phyloP scores from a whole-genome alignment of 2,888 invertebrate species.

The Antitype chi region DNA sequence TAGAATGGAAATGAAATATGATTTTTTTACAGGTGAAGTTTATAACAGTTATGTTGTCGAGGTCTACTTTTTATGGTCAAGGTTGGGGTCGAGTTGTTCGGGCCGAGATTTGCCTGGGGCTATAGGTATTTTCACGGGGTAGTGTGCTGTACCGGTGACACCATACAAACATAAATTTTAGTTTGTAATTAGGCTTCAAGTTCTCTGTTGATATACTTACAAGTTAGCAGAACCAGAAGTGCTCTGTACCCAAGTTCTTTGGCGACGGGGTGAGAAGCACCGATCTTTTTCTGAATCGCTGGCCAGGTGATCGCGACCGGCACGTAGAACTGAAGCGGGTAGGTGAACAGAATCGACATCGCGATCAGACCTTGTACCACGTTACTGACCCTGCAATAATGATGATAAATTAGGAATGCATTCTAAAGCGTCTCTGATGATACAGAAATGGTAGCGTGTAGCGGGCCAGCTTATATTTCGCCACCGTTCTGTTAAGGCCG shows the following conservation, averaged over 20 bases:
- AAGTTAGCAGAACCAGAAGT: constrained; percentile 94
- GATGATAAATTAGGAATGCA: background rate
- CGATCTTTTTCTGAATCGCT: constrained; percentile 88
- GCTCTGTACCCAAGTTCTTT: constrained; percentile 94
- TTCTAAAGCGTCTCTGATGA: background rate
- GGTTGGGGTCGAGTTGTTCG: too few species aligned
- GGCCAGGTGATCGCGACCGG: constrained; percentile 98
- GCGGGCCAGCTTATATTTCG: background rate
- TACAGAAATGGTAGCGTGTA: background rate
- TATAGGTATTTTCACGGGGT: too few species aligned
- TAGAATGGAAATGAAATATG: too few species aligned
- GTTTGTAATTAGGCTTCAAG: background rate
- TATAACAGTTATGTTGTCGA: too few species aligned
- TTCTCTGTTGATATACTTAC: constrained; percentile 91
- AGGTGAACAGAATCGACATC: constrained; percentile 96
- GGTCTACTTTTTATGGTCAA: too few species aligned
- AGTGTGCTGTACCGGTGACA: background rate
- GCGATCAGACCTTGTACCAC: constrained; percentile 96
- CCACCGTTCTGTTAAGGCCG: background rate
- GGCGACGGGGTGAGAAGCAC: constrained; percentile 89
- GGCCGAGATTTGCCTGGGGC: too few species aligned
- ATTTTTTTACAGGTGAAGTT: too few species aligned
- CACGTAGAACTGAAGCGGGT: constrained; percentile 98
- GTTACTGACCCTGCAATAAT: constrained; percentile 93
- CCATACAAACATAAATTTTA: background rate